These are phyloP conservation scores for Channa maculata DNA, from an alignment of 2,113 vertebrate species.

Conservation along the genomic window DNA sequence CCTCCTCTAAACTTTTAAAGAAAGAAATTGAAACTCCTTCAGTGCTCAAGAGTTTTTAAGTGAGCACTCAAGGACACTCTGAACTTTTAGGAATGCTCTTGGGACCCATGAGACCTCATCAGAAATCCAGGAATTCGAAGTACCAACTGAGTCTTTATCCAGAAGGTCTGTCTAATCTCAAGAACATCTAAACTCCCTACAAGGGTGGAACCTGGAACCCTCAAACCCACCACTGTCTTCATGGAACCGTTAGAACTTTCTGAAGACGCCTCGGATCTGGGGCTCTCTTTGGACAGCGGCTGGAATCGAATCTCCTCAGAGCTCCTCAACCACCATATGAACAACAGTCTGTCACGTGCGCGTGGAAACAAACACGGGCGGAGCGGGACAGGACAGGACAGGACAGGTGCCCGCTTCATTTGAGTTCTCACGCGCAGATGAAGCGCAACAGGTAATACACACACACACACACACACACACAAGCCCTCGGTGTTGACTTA, in stretches of 20 bases:
- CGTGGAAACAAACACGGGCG: too few relatives aligned
- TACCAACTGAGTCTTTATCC: too few relatives aligned
- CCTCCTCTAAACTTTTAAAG: too few relatives aligned
- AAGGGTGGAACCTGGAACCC: not conserved
- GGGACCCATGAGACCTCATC: not conserved
- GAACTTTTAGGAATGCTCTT: not conserved
- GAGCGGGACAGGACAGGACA: too few relatives aligned
- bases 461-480: too few relatives aligned
- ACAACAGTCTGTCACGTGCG: not conserved
- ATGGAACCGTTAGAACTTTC: not conserved
- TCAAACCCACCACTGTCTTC: not conserved
- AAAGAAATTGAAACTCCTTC: too few relatives aligned
- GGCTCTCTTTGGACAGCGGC: too few relatives aligned
- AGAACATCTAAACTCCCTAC: not conserved
- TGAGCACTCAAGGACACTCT: too few relatives aligned
- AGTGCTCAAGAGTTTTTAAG: too few relatives aligned
- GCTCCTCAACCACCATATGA: not conserved
- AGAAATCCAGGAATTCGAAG: too few relatives aligned
- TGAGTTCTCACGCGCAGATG: not conserved
- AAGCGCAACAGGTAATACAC: constrained; percentile 23
- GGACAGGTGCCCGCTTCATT: not conserved
- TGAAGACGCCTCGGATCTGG: too few relatives aligned
- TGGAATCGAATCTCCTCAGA: too few relatives aligned
- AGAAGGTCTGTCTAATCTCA: not conserved
- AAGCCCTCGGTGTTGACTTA: constrained; percentile 39